Evolutionary conservation across 2,113 vertebrate species (phyloP).

Genomic region (zebrafish (Danio rerio)): GRCz12tu NC_133193.1:21649501-21650000

Average conservation of each 20-base stretch:
- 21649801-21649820: slow-evolving; percentile 76
- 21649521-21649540: slow-evolving; percentile 70
- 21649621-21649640: slow-evolving; percentile 35
- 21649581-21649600: slow-evolving; percentile 58
- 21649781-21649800: slow-evolving; percentile 71
- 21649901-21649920: slow-evolving; percentile 66
- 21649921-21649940: slow-evolving; percentile 74
- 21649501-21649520: slow-evolving; percentile 81
- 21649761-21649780: slow-evolving; percentile 76
- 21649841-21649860: slow-evolving; percentile 72
- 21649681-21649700: slow-evolving; percentile 72
- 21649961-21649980: slow-evolving; percentile 44
- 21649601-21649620: slow-evolving; percentile 51
- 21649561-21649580: slow-evolving; percentile 76
- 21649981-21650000: slow-evolving; percentile 12
- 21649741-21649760: slow-evolving; percentile 74
- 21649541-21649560: slow-evolving; percentile 55
- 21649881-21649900: slow-evolving; percentile 81
- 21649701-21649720: slow-evolving; percentile 75
- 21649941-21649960: slow-evolving; percentile 54
- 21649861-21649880: slow-evolving; percentile 70
- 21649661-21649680: slow-evolving; percentile 37
- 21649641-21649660: slow-evolving; percentile 50
- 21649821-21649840: slow-evolving; percentile 70
- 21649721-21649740: slow-evolving; percentile 72